Evolutionary conservation across 1,140 invertebrate species (phyloP), one percentile per base, ranked within the genome.

Genomic region (Oncopodura yosiiana): DNA sequence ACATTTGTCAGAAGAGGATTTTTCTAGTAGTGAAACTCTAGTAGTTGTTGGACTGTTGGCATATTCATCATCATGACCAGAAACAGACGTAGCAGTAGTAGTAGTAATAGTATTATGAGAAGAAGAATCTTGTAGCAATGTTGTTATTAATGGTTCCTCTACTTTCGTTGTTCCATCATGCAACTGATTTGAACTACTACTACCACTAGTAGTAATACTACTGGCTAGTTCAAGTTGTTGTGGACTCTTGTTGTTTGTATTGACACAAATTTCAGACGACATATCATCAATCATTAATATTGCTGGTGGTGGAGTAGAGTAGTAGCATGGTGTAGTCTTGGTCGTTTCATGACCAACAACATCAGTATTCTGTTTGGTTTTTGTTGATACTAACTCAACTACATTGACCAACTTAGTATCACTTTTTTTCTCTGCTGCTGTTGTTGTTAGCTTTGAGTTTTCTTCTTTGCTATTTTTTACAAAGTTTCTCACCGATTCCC

Each of bases 401-500:
- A 29, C 19, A 18, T 34, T 42, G 16, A 38, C 32, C 19, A 21
- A 8, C 23, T 49, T 37, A 16, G 26, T 46, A 30, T 18, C 21
- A 37, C 46, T 37, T n/a, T n/a, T n/a, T 34, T 34, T 34, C 32
- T 34, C 24, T 45, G 9, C 8, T 12, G 46, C 46, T 18, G 27
- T 4, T 27, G 12, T 14, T 49, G 11, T 9, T 11, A 8, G 6
- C 26, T 29, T 34, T 8, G 21, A 34, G 8, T 23, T 44, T 53
- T 12, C 44, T 37, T 32, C 27, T 3, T 4, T 39, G 14, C 46
- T 50, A 12, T 14, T 43, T 43, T 55, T 53, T 23, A 63, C 62
- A 58, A 51, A 63, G 43, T 60, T 58, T 38, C 41, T 57, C 21
- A 57, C 34, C 5, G 62, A 60, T 46, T 63, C 58, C 62, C 62